A percentile compares a stretch with the other conserved stretches of the same genome.
Evolutionary conservation across 2,888 invertebrate species (phyloP).

Genomic region (Eupithecia subumbrata): DNA sequence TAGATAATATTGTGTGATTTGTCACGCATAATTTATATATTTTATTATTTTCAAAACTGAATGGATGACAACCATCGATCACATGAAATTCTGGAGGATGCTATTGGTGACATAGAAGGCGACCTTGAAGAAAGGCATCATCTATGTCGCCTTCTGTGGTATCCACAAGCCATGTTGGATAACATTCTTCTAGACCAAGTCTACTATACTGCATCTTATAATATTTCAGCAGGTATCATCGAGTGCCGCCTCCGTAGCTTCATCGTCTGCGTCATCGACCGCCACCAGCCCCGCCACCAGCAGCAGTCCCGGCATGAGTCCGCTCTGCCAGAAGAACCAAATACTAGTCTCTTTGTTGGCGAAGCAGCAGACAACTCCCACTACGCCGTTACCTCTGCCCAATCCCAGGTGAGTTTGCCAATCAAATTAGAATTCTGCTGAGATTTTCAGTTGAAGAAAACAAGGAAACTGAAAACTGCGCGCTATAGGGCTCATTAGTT

Average conservation of each 20-base stretch:
- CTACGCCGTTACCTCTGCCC: constrained; percentile 87
- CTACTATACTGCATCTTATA: background rate
- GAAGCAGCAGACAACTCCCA: constrained; percentile 87
- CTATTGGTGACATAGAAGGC: background rate
- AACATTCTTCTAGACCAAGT: background rate
- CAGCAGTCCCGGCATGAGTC: constrained; percentile 81
- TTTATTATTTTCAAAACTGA: background rate
- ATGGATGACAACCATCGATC: background rate
- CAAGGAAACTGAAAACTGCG: background rate
- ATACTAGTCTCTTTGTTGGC: constrained; percentile 93
- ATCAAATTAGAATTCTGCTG: background rate
- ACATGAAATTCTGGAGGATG: too few species aligned
- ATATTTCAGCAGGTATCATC: constrained; percentile 79
- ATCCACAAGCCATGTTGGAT: background rate
- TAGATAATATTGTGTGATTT: too few species aligned
- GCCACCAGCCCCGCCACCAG: constrained; percentile 65
- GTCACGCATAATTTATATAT: too few species aligned
- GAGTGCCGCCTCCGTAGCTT: constrained; percentile 79
- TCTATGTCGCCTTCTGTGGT: background rate
- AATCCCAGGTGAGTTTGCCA: constrained; percentile 81
- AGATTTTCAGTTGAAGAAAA: background rate
- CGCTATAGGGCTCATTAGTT: background rate
- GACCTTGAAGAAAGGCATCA: background rate
- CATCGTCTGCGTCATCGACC: constrained; percentile 72
- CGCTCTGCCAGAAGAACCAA: constrained; percentile 91